Base-by-base conservation (phyloP, 2,888 invertebrate genomes). In the Xestia rhomboidea region DNA sequence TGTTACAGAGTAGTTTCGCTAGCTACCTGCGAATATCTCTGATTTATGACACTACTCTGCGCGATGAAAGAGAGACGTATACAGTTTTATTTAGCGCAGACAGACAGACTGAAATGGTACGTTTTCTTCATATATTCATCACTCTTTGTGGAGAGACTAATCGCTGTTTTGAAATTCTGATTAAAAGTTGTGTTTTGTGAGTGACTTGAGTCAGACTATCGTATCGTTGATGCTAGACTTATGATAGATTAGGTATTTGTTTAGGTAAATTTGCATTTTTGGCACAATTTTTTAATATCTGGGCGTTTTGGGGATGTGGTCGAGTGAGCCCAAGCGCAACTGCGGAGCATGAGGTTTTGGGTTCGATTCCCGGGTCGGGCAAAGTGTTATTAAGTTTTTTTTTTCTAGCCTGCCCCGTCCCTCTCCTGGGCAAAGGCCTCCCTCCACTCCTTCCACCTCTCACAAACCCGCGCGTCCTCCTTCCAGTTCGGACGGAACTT, bases 31-130 rank as follows among this genome's bases (percentile, higher is more conserved):
- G 72, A 77, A 73, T 82, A 82, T 51, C 54, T 73, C 76, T 84
- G 82, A 87, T 86, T 87, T 87, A 87, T 76, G 67, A 57, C 77
- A 46, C 51, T 74, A 80, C 76, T 86, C 72, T 73, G 54, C 38
- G 68, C 73, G 76, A 82, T 85, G 87, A 83, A 78, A 82, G 69
- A 69, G 77, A 86, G 71, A 76, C 70, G 76, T 80, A 83, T 74
- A 68, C 70, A 76, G 69, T 77, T 87, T 86, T 80, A 84, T 84
- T 76, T 84, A 72, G 63, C 68, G 49, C 66, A 77, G 73, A 73
- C 60, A 81, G 74, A 71, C 60, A 67, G 60, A 81, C 73, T 74
- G 51, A 66, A 79, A 51, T 66, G 73, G 51, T 68, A 67, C 60
- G 15, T 75, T 76, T 76, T 38, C 68, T 71, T 74, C 78, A 77